phyloP scores from a whole-genome alignment of 35 echinoderm and acorn worm genomes.

The Lytechinus variegatus region DNA sequence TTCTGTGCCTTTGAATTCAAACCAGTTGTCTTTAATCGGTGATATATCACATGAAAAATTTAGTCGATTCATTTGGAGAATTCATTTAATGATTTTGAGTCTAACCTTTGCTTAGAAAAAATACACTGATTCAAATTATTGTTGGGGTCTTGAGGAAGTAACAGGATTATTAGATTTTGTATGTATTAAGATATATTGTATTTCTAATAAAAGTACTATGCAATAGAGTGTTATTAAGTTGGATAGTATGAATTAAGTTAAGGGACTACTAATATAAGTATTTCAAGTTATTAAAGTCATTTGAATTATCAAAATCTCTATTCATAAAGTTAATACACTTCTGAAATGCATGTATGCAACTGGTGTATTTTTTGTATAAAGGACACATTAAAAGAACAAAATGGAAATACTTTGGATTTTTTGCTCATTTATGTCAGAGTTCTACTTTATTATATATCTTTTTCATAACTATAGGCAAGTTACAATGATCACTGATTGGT shows the following conservation, averaged over 20 bases:
- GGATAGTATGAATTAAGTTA: background rate
- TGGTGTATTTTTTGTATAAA: conserved; percentile 15
- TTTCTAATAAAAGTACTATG: conserved; percentile 14
- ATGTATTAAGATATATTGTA: background rate
- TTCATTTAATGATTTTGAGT: no score
- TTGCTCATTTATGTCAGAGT: background rate
- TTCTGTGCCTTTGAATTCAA: background rate
- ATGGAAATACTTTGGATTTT: background rate
- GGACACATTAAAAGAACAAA: background rate
- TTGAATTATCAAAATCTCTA: background rate
- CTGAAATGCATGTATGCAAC: conserved; percentile 18
- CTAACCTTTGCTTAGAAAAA: no score
- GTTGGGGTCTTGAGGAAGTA: background rate
- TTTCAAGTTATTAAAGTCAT: background rate
- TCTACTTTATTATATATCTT: background rate
- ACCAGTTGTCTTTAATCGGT: no score
- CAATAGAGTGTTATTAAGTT: background rate
- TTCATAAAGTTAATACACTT: background rate
- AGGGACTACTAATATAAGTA: background rate
- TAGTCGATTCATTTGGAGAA: no score
- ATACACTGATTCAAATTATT: no score
- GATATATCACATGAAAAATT: no score
- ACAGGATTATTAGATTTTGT: background rate
- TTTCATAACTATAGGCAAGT: conserved; percentile 24
- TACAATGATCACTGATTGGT: background rate